These are phyloP conservation scores for Cololabis saira DNA, from an alignment of 2,113 vertebrate genomes.

Conservation along the genomic window DNA sequence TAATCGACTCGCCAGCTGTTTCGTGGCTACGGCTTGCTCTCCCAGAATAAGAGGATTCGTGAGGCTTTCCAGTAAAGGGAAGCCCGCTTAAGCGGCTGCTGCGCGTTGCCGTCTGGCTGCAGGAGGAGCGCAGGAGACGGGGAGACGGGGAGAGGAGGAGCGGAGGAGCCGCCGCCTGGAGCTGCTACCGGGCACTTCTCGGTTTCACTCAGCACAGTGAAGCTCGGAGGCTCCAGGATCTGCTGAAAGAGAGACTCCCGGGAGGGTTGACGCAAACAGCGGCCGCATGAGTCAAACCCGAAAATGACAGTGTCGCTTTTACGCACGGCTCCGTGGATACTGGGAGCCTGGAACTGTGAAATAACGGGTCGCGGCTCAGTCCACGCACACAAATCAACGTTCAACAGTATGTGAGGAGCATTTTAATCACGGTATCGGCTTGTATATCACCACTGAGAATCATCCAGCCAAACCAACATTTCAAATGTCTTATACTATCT, in stretches of 20 bases:
- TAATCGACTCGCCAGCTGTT: too few species aligned
- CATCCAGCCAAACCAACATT: slow-evolving; percentile 28
- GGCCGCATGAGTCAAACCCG: slow-evolving; percentile 9
- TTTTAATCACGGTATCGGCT: slow-evolving; percentile 10
- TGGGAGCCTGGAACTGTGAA: neutral
- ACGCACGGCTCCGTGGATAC: slow-evolving; percentile 42
- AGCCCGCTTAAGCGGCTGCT: too few species aligned
- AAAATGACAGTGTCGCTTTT: slow-evolving; percentile 32
- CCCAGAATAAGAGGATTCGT: too few species aligned
- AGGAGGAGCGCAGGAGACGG: slow-evolving; percentile 15
- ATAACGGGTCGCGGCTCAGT: slow-evolving; percentile 1
- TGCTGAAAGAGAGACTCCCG: slow-evolving; percentile 11
- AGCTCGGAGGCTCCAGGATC: slow-evolving; percentile 12
- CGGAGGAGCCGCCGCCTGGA: slow-evolving; percentile 47
- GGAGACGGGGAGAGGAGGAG: too few species aligned
- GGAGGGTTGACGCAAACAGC: slow-evolving; percentile 18
- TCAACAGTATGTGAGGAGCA: neutral
- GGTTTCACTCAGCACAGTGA: slow-evolving; percentile 5
- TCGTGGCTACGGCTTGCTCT: too few species aligned
- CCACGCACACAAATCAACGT: neutral
- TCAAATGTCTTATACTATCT: neutral
- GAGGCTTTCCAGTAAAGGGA: too few species aligned
- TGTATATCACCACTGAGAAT: slow-evolving; percentile 18
- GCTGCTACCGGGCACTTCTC: slow-evolving; percentile 6
- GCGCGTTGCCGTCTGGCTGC: slow-evolving; percentile 13